A percentile compares a stretch with the other conserved stretches of the same genome.
Evolutionary conservation across 2,888 invertebrate genomes (phyloP).

Genomic region (Drosophila recens): DNA sequence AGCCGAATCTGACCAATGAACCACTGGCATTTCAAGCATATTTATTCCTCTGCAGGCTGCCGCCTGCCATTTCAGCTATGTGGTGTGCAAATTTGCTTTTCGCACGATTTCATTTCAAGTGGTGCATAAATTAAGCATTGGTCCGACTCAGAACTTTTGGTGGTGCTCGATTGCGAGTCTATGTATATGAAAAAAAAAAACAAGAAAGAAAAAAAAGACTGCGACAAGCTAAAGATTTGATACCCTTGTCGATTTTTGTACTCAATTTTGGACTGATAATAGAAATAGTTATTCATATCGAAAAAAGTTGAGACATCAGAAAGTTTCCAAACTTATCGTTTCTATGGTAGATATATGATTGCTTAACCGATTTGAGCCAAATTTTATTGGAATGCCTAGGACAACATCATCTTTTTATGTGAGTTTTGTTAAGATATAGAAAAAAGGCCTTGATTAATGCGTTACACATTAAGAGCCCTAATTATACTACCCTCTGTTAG

Average conservation of each 20-base stretch:
- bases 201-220: not conserved
- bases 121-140: constrained; percentile 68
- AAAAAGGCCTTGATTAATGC: not conserved
- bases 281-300: too few relatives aligned
- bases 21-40: constrained; percentile 3
- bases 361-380: too few relatives aligned
- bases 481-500: not conserved
- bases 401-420: too few relatives aligned
- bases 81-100: constrained; percentile 70
- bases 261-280: not conserved
- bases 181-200: not conserved
- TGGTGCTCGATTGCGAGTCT: constrained; percentile 9
- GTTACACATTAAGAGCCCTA: not conserved
- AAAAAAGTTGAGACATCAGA: too few relatives aligned
- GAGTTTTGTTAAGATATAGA: too few relatives aligned
- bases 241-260: not conserved
- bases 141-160: constrained; percentile 46
- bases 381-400: too few relatives aligned
- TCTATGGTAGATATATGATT: not conserved
- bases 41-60: constrained; percentile 1
- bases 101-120: constrained; percentile 74
- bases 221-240: not conserved
- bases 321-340: too few relatives aligned
- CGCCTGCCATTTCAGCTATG: constrained; percentile 37
- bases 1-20: constrained; percentile 15